Evolutionary conservation across 2,113 vertebrate species (phyloP).

Genomic region (Etia nguti): DNA sequence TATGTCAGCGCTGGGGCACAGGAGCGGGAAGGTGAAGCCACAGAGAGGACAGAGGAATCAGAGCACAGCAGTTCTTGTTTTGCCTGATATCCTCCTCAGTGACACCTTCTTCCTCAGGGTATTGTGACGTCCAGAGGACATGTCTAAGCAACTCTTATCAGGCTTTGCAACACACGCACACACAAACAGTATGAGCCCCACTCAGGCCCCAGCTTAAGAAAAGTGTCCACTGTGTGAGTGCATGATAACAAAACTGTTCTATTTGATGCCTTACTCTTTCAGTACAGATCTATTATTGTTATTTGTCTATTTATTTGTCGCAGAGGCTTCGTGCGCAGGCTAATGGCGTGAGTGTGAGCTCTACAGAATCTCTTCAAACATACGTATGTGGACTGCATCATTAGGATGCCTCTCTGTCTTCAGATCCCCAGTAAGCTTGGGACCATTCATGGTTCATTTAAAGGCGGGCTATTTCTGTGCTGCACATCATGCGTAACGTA

Average conservation of each 20-base stretch:
- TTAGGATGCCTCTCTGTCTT: conserved; percentile 5
- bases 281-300: not conserved
- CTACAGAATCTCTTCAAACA: not conserved
- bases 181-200: not conserved
- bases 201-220: not conserved
- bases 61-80: conserved; percentile 30
- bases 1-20: not conserved
- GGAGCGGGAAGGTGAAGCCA: not conserved
- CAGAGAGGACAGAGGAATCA: conserved; percentile 6
- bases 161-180: not conserved
- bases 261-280: not conserved
- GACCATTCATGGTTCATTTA: conserved; percentile 53
- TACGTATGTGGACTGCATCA: conserved; percentile 13
- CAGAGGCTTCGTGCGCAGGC: not conserved
- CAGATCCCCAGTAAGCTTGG: conserved; percentile 2
- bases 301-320: not conserved
- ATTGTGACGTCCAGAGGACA: conserved; percentile 59
- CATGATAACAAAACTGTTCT: conserved; percentile 3
- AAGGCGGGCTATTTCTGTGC: conserved; percentile 45
- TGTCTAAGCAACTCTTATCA: conserved; percentile 57
- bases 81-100: conserved; percentile 46
- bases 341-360: not conserved
- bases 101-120: conserved; percentile 53
- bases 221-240: not conserved
- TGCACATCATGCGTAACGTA: conserved; percentile 35